Percentiles rank a stretch among this genome's conserved stretches.
Evolutionary conservation across 2,888 invertebrate species (phyloP).

Genomic region (Hartigia nigra): DNA sequence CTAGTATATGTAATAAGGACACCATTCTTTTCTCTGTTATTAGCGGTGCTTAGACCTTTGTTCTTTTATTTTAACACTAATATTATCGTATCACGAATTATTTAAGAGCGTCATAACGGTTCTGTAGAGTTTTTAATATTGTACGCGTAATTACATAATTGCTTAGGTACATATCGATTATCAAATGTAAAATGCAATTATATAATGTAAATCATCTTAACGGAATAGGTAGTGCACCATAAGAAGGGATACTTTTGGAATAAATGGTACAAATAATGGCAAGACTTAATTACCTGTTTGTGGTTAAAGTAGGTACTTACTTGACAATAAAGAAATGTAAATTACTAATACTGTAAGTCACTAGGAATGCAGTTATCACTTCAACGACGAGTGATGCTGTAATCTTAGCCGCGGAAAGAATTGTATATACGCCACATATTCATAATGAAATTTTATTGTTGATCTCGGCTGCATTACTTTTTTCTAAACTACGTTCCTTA

Average conservation of each 20-base stretch:
- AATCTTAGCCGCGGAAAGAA: neutral
- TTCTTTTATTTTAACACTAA: neutral
- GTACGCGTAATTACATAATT: neutral
- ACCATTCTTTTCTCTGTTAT: neutral
- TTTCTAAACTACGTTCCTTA: neutral
- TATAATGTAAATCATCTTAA: neutral
- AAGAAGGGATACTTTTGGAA: neutral
- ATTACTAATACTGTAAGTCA: conserved; percentile 16
- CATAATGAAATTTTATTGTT: conserved; percentile 19
- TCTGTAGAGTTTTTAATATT: neutral
- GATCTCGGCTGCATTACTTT: neutral
- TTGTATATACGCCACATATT: conserved; percentile 16
- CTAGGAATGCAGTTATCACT: conserved; percentile 2
- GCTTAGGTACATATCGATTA: neutral
- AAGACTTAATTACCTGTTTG: neutral
- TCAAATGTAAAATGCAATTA: neutral
- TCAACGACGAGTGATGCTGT: neutral
- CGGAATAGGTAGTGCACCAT: neutral
- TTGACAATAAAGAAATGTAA: conserved; percentile 27
- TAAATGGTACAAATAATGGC: conserved; percentile 18
- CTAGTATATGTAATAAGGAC: neutral
- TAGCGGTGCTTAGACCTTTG: neutral
- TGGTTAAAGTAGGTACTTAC: conserved; percentile 20
- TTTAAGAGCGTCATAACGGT: neutral
- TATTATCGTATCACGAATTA: neutral